phyloP scores from a whole-genome alignment of 1,140 invertebrate genomes.

The Teleopsis dalmanni region DNA sequence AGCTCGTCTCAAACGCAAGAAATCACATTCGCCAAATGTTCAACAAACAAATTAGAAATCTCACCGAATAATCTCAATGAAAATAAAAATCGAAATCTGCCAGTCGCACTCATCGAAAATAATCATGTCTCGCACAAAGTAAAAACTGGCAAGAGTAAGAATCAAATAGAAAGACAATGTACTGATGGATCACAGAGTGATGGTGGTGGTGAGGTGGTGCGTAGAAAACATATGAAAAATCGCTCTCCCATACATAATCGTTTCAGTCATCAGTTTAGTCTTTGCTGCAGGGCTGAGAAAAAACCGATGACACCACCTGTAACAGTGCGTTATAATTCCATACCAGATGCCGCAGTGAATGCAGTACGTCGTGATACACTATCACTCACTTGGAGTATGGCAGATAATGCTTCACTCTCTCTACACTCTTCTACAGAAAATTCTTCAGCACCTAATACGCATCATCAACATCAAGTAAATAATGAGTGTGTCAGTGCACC shows the following conservation, averaged over 20 bases:
- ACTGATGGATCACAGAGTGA: constrained; percentile 12
- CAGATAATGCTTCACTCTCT: constrained; percentile 32
- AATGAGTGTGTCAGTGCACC: constrained; percentile 38
- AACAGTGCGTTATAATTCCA: constrained; percentile 40
- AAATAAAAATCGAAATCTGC: no score
- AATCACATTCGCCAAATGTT: constrained; percentile 16
- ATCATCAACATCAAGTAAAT: background rate
- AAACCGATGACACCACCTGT: constrained; percentile 40
- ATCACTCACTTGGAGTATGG: constrained; percentile 35
- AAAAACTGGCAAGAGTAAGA: constrained; percentile 26
- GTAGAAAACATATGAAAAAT: constrained; percentile 31
- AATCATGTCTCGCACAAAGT: constrained; percentile 32
- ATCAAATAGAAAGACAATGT: constrained; percentile 29
- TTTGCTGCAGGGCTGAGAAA: constrained; percentile 39
- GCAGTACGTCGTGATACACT: constrained; percentile 28
- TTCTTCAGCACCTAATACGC: constrained; percentile 18
- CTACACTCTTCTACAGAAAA: constrained; percentile 20
- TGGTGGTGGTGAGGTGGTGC: constrained; percentile 18
- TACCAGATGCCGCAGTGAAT: constrained; percentile 26
- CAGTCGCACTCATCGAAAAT: no score
- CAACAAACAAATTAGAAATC: constrained; percentile 23
- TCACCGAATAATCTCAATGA: constrained; percentile 25
- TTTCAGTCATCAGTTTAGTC: constrained; percentile 40
- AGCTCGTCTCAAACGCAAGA: constrained; percentile 1
- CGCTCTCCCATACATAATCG: constrained; percentile 39